phyloP scores from a whole-genome alignment of 1,140 invertebrate species.

The Drosophila nebulosa region DNA sequence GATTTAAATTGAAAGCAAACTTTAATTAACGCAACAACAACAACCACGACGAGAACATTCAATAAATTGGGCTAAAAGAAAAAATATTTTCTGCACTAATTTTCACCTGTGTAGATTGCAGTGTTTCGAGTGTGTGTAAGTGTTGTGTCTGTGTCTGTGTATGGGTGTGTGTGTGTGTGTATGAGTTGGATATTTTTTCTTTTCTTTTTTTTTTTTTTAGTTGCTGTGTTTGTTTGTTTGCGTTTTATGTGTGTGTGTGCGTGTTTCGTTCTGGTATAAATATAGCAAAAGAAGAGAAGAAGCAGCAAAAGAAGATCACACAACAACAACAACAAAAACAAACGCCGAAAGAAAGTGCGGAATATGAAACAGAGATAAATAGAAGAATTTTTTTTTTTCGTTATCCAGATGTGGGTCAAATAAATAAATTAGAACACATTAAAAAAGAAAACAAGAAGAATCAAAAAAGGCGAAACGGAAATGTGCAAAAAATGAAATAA shows the following conservation, averaged over 20 bases:
- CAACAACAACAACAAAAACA: constrained; percentile 27
- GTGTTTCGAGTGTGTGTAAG: constrained; percentile 11
- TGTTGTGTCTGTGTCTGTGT: not conserved
- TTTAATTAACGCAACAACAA: not conserved
- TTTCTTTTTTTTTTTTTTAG: not conserved
- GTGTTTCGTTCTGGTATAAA: constrained; percentile 56
- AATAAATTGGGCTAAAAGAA: not conserved
- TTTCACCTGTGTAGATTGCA: constrained; percentile 56
- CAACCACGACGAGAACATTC: not conserved
- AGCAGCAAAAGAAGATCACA: constrained; percentile 52
- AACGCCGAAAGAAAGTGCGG: constrained; percentile 68
- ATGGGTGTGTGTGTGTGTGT: not conserved
- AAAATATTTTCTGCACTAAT: constrained; percentile 59
- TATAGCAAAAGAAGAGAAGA: constrained; percentile 33
- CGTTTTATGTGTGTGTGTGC: constrained; percentile 23
- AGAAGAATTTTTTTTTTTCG: constrained; percentile 38
- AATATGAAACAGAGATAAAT: constrained; percentile 40
- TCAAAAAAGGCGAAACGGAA: constrained; percentile 27
- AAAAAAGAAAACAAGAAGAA: constrained; percentile 15
- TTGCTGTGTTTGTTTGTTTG: constrained; percentile 11
- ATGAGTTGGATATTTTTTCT: not conserved
- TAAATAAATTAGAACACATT: constrained; percentile 64
- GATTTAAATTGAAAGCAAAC: no score
- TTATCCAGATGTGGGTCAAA: constrained; percentile 56
- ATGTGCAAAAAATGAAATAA: constrained; percentile 52